These are phyloP conservation scores for Augochlora pura DNA, from an alignment of 1,140 invertebrate genomes.

Conservation along the genomic window DNA sequence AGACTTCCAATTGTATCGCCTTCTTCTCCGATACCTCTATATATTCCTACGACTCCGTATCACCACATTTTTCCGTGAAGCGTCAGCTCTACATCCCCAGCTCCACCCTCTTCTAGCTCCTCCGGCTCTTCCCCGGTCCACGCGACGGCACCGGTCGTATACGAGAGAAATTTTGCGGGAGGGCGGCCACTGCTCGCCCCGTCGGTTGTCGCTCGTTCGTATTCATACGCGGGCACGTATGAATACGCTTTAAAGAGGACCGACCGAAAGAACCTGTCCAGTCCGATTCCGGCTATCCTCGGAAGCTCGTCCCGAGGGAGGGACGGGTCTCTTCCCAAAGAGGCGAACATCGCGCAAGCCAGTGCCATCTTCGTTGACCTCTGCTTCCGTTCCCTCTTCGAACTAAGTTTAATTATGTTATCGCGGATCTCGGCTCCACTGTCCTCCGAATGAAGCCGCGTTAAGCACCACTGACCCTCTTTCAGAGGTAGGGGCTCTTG, in stretches of 20 bases:
- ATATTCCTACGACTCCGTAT: too few species aligned
- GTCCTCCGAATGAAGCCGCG: slow-evolving; percentile 15
- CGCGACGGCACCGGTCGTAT: too few species aligned
- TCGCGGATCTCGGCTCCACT: slow-evolving; percentile 1
- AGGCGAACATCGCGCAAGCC: slow-evolving; percentile 15
- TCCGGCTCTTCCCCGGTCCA: too few species aligned
- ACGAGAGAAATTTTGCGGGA: neutral
- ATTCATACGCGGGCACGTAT: slow-evolving; percentile 10
- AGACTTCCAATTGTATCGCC: too few species aligned
- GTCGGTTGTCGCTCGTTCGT: neutral
- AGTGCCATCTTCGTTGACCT: neutral
- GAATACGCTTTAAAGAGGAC: slow-evolving; percentile 26
- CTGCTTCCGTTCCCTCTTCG: too few species aligned
- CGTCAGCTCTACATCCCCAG: too few species aligned
- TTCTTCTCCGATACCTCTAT: too few species aligned
- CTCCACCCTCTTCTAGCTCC: too few species aligned
- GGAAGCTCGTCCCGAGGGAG: neutral
- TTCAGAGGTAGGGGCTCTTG: neutral
- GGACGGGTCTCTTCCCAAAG: slow-evolving; percentile 6
- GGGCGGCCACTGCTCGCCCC: neutral
- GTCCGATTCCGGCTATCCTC: neutral
- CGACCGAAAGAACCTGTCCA: neutral
- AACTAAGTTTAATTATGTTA: slow-evolving; percentile 39
- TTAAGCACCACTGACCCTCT: slow-evolving; percentile 35
- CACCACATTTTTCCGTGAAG: too few species aligned